Base-by-base conservation (phyloP, 2,113 vertebrate genomes). In the Aptenodytes forsteri region DNA sequence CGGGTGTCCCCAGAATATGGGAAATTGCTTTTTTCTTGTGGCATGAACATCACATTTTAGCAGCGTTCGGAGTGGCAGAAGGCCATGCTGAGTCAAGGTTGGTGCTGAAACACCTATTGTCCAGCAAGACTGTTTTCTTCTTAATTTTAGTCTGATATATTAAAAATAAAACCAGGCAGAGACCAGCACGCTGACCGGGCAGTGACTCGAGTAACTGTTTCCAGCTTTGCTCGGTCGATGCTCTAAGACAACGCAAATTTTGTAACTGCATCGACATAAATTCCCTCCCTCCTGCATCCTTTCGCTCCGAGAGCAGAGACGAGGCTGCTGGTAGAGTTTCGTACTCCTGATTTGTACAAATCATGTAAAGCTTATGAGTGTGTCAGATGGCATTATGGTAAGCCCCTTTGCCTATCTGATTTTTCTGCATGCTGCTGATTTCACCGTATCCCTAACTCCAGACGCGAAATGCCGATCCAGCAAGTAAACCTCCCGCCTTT, bases 281-380 rank as follows among this genome's bases (percentile, higher is more conserved):
- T 32, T 29, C 90, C 54, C 25, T 67, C 42, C 27, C 47, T 91
- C 12, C 13, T 83, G 18, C 73, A 44, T 42, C 76, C 10, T 72
- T 56, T 19, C 1, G 1, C n/a, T 79, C 65, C 2, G 1, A 34
- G 56, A 70, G 11, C n/a, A 7, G 21, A 87, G 56, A 21, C 1
- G 1, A 55, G 19, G 80, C 69, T 87, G 58, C 83, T 52, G 83
- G 52, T 64, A 49, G 93, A 30, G 73, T 84, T 93, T 61, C 61
- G 16, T 49, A 10, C 73, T 87, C 81, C 70, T 69, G 89, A 87
- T 97, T 93, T 95, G 83, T 82, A 59, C 72, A 61, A 90, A 92
- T 78, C 90, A 75, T 7, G 15, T 62, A n/a, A 36, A 84, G 61
- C 64, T 93, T 75, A 59, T 2, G 69, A 71, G 59, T 15, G 80